Evolutionary conservation across 2,888 invertebrate species (phyloP).

Genomic region (Dusona sp.): DNA sequence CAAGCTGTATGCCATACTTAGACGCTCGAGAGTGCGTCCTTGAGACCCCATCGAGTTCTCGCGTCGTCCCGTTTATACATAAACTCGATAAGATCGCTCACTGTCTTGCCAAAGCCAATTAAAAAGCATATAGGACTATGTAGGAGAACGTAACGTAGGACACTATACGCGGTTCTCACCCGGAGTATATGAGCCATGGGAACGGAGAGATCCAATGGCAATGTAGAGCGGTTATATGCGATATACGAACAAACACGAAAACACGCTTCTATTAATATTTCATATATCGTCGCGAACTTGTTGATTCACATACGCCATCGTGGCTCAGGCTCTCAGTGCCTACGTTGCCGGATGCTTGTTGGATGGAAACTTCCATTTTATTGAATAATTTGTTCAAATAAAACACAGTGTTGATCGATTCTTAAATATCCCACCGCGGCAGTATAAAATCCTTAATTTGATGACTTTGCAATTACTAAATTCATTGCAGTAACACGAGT

Average conservation of each 20-base stretch:
- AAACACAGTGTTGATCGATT: background rate
- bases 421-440: background rate
- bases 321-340: background rate
- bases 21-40: constrained; percentile 49
- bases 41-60: constrained; percentile 49
- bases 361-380: background rate
- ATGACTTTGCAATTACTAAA: background rate
- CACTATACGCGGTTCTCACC: constrained; percentile 68
- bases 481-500: background rate
- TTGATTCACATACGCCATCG: constrained; percentile 30
- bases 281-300: constrained; percentile 67
- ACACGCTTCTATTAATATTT: constrained; percentile 75
- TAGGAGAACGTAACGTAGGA: constrained; percentile 38
- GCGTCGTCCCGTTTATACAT: constrained; percentile 23
- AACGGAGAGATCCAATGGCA: constrained; percentile 69
- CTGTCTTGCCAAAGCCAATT: constrained; percentile 71
- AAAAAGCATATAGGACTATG: constrained; percentile 62
- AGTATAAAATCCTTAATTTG: background rate
- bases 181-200: constrained; percentile 70
- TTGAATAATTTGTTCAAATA: background rate
- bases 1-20: background rate
- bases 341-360: background rate
- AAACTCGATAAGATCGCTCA: constrained; percentile 66
- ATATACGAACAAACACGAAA: constrained; percentile 56
- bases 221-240: constrained; percentile 70